phyloP scores from a whole-genome alignment of 2,113 vertebrate genomes.

The Burhinus bistriatus region DNA sequence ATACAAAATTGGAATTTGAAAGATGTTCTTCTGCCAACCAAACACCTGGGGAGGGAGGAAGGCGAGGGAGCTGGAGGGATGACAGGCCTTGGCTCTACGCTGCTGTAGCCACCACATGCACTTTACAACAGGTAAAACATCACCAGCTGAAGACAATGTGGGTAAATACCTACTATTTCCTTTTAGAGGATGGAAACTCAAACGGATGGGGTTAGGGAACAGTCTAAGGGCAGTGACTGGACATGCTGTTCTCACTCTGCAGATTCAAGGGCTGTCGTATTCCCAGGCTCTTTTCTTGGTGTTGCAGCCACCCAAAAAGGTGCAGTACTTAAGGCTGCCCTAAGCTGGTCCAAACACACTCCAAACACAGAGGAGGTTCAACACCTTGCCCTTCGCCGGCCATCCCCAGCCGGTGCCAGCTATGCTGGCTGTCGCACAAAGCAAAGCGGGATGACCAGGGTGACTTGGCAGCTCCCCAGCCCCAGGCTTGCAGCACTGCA shows the following conservation, averaged over 20 bases:
- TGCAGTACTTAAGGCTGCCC: neutral
- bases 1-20: neutral
- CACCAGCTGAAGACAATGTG: neutral
- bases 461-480: neutral
- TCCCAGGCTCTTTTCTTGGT: neutral
- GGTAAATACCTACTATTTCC: neutral
- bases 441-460: neutral
- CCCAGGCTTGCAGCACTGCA: neutral
- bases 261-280: neutral
- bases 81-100: neutral
- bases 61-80: neutral
- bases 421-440: rapidly evolving
- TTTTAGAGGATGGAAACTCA: neutral
- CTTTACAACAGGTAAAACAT: neutral
- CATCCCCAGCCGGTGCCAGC: neutral
- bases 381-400: neutral
- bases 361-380: neutral
- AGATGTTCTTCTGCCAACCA: neutral
- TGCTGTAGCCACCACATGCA: neutral
- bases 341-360: neutral
- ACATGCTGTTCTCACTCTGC: neutral
- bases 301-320: neutral
- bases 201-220: neutral
- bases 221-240: neutral
- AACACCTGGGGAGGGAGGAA: neutral